These are phyloP conservation scores for Julus scandinavius DNA, from an alignment of 2,888 invertebrate genomes.

Conservation along the genomic window DNA sequence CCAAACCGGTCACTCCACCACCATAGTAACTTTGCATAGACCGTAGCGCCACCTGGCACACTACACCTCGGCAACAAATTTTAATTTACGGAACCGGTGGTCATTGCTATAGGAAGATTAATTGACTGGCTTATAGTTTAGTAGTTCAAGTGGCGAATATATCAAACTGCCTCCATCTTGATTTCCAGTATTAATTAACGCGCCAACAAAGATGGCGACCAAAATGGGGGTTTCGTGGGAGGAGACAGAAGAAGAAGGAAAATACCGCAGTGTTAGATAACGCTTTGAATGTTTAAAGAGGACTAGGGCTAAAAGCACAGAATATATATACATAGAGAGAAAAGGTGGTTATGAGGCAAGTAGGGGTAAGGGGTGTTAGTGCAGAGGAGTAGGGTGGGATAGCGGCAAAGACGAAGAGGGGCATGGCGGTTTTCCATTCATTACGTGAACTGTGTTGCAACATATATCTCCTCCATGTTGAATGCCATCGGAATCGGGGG, in stretches of 20 bases:
- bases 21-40: not conserved
- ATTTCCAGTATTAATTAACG: not conserved
- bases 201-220: not conserved
- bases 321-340: not conserved
- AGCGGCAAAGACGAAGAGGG: not conserved
- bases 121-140: not conserved
- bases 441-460: constrained; percentile 20
- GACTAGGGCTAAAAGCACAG: not conserved
- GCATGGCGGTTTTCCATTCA: constrained; percentile 18
- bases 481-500: constrained; percentile 52
- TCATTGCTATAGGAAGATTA: not conserved
- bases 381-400: not conserved
- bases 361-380: not conserved
- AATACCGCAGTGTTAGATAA: constrained; percentile 1
- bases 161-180: not conserved
- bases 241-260: not conserved
- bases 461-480: not conserved
- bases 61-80: not conserved
- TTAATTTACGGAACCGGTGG: not conserved
- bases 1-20: too few species aligned
- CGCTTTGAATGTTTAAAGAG: constrained; percentile 1
- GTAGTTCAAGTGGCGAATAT: too few species aligned
- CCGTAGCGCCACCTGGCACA: not conserved
- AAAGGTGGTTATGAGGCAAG: not conserved
- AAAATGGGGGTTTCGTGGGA: not conserved